Evolutionary conservation across 2,888 invertebrate genomes (phyloP), one percentile per base, ranked within the genome.

Genomic region (Piscicola geometra): DNA sequence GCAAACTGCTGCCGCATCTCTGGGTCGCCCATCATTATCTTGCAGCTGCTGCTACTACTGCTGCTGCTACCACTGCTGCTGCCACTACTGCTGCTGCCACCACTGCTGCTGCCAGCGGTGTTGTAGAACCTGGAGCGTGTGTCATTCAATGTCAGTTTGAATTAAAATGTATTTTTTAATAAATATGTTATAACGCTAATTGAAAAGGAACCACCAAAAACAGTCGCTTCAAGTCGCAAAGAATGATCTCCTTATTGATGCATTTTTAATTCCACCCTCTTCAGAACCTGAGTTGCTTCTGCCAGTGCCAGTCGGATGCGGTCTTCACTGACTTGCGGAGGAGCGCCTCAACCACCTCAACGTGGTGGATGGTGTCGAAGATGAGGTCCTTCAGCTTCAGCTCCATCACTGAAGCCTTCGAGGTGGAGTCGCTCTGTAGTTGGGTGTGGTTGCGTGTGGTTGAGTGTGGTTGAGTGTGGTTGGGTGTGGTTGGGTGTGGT

Each of bases 331-430:
- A 88, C 12, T 82, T 82, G 69, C 88, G 88, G 77, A 93, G 89
- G 74, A 99, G 88, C 80, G 89, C 89, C 82, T 91, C 91, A 56
- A 96, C 89, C 33, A 97, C 90, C 76, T 90, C 89, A 78, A 93
- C 90, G 85, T 94, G 92, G 87, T 97, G 93, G 79, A 97, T 93
- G 28, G 93, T 91, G 83, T 99, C 98, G 81, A 98, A 87, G 81
- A 99, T 90, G 73, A 99, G 88, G 15, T 94, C 91, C 84, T 97
- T 93, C 79, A 96, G 88, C 87, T 99, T 99, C 74, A 93, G 87
- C 82, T 92, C 89, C 74, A 91, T 88, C 78, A 92, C 88, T 79
- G 88, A 87, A 9, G 81, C n/a, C n/a, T n/a, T n/a, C n/a, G n/a
- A n/a, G n/a, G n/a, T n/a, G n/a, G n/a, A n/a, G n/a, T n/a, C n/a